phyloP scores from a whole-genome alignment of 2,113 vertebrate genomes.

The Gallinago undulata region DNA sequence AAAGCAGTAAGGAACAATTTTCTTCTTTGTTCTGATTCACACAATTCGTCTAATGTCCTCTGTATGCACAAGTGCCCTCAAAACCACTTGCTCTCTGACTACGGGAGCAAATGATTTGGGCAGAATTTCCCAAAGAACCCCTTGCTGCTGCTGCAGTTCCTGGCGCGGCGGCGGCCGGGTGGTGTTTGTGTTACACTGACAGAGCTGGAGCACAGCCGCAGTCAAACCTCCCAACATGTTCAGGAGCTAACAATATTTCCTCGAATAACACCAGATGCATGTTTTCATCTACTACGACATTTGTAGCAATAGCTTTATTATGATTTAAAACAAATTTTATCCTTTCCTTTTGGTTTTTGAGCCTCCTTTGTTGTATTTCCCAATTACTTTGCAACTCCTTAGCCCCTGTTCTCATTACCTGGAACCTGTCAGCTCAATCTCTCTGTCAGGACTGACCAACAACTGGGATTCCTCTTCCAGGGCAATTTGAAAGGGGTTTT shows the following conservation, averaged over 20 bases:
- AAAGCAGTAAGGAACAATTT: background rate
- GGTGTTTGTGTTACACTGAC: background rate
- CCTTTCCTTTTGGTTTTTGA: background rate
- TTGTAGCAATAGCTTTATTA: background rate
- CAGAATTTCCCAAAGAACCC: background rate
- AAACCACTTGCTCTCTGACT: background rate
- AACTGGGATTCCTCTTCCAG: background rate
- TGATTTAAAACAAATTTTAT: background rate
- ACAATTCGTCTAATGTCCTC: background rate
- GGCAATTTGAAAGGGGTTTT: background rate
- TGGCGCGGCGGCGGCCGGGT: rapidly evolving
- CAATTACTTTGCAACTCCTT: background rate
- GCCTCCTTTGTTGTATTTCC: background rate
- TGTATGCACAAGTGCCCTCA: background rate
- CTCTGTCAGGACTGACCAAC: background rate
- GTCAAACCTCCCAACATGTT: background rate
- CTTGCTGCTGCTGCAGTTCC: background rate
- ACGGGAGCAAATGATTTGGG: background rate
- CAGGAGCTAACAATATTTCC: background rate
- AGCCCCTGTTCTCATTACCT: background rate
- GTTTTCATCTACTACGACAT: background rate
- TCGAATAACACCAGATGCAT: background rate
- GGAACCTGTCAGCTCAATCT: background rate
- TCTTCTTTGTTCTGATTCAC: background rate
- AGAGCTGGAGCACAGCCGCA: background rate